Base-by-base conservation (phyloP, 2,797 vertebrate species). In the Pyrocephalus nanus region DNA sequence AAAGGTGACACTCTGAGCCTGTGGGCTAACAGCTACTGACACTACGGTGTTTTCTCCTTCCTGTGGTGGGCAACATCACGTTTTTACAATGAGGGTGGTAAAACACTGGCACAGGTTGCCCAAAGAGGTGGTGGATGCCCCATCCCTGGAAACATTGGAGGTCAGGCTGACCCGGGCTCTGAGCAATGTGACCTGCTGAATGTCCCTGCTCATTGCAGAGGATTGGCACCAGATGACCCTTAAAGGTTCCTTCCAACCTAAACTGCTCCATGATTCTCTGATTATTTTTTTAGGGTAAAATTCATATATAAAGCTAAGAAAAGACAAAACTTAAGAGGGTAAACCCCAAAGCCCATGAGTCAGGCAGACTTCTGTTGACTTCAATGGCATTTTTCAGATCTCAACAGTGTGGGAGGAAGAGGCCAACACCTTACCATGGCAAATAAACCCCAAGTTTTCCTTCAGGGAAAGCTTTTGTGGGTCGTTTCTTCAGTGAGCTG, bases 191-290 rank as follows among this genome's bases (percentile, higher is more conserved):
- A 36, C 57, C 38, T 40, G 30, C 26, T 53, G 43, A 74, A 74
- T 27, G 22, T 42, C n/a, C 7, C 26, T 53, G 14, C 15, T 64
- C 12, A 30, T 48, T 69, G 26, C 50, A 69, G 0, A 0, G 16
- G 6, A 1, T 27, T 54, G 71, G 40, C 23, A 12, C 13, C 30
- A 43, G 70, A 21, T 27, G 20, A 54, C 8, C 32, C 80, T 48
- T 48, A 34, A 75, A 65, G 4, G 5, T 42, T 3, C 6, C 5
- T 60, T 51, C 47, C 19, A 64, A 29, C 7, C 15, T 38, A 47
- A 61, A 30, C 0, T 2, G 15, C 43, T 79, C 57, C 40, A 25
- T n/a, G 17, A 45, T 40, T 69, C 36, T 23, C 6, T 47, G 20
- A 40, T 73, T 22, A 16, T 8, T 78, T 73, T 45, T 53, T 72